These are phyloP conservation scores for Spheniscus humboldti DNA, from an alignment of 2,797 vertebrate genomes.

Conservation along the genomic window DNA sequence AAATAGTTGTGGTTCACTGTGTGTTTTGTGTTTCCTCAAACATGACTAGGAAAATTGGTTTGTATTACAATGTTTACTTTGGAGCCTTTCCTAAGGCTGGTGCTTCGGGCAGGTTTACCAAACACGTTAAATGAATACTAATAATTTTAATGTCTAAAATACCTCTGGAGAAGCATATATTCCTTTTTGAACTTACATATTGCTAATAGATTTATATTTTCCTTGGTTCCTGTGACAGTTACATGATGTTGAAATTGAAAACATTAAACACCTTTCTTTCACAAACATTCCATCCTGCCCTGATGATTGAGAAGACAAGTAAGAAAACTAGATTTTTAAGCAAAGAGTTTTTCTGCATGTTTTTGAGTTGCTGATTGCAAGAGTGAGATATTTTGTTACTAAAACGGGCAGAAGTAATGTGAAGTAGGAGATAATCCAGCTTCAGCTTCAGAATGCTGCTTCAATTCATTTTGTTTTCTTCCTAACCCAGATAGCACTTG, in stretches of 20 bases:
- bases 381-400: background rate
- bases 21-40: background rate
- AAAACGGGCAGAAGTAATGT: background rate
- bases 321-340: background rate
- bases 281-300: background rate
- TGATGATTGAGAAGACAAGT: background rate
- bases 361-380: background rate
- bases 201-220: background rate
- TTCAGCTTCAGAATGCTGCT: background rate
- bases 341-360: background rate
- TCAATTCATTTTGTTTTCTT: background rate
- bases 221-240: background rate
- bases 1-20: background rate
- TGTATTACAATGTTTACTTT: background rate
- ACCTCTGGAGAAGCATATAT: background rate
- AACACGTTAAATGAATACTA: background rate
- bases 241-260: background rate
- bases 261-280: background rate
- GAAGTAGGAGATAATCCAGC: background rate
- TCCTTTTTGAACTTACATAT: background rate
- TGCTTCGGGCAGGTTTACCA: background rate
- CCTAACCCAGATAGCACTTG: background rate
- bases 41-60: background rate
- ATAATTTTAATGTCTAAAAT: background rate
- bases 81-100: conserved; percentile 10